A percentile compares a stretch with the other conserved stretches of the same genome.
Evolutionary conservation across 2,797 vertebrate species (phyloP).

Genomic region (Linurgus olivaceus): DNA sequence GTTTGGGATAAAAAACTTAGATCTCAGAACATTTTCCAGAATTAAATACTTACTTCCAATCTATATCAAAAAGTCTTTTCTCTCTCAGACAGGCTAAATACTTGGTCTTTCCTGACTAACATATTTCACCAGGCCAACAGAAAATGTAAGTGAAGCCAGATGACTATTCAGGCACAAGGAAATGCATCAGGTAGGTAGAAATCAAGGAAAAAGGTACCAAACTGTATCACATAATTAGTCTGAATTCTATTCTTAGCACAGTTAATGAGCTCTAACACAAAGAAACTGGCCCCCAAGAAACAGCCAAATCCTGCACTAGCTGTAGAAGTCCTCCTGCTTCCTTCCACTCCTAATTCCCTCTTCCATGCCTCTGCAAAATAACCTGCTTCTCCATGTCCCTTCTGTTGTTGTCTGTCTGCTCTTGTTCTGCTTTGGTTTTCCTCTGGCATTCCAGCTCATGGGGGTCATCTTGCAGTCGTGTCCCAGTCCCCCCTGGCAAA

Average conservation of each 20-base stretch:
- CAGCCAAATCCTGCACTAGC: not conserved
- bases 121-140: not conserved
- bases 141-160: not conserved
- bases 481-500: not conserved
- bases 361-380: not conserved
- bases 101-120: not conserved
- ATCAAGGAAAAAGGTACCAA: not conserved
- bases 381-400: not conserved
- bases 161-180: not conserved
- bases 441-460: not conserved
- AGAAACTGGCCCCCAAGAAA: not conserved
- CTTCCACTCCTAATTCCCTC: not conserved
- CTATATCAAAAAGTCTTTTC: not conserved
- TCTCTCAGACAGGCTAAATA: not conserved
- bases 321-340: not conserved
- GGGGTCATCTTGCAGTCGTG: not conserved
- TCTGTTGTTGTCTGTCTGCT: not conserved
- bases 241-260: not conserved
- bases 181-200: not conserved
- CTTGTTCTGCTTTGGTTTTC: not conserved
- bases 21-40: not conserved
- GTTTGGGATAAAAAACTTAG: not conserved
- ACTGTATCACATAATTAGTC: not conserved
- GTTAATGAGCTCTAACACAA: not conserved
- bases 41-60: not conserved